Evolutionary conservation across 2,888 invertebrate species (phyloP), one percentile per base, ranked within the genome.

Genomic region (Drosophila hawaiiensis): DNA sequence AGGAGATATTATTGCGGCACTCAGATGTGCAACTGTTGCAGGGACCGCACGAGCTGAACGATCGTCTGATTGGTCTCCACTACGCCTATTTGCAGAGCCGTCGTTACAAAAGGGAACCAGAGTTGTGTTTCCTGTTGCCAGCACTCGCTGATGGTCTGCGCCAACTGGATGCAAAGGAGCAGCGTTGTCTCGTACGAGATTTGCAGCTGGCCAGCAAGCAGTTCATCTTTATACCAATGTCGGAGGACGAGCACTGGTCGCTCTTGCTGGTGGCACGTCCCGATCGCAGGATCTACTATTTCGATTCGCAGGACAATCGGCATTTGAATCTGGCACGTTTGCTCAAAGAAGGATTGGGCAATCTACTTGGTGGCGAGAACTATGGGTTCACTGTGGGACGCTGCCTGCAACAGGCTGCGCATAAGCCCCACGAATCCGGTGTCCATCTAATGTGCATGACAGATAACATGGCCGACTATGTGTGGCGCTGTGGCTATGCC

Each of bases 361-460:
- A 1, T 0, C n/a, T 71, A 9, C 56, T 86, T 3, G 50, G 3
- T 0, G 71, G 66, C n/a, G 53, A 60, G 0, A 65, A 70, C 9
- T 85, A 22, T 47, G 7, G 2, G 0, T 56, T 80, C 2, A 68
- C 63, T 0, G 31, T 59, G 19, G 83, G 82, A 0, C 82, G 73
- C 31, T 82, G 82, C 28, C 69, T 82, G 19, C 82, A 82, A 25
- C 77, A 73, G 50, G 31, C 12, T 12, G 28, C 33, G 3, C 49
- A 53, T 25, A n/a, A 61, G 1, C 29, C 12, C 12, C 16, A 69
- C n/a, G 69, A 83, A 19, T 80, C 85, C 3, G 86, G 73, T 6
- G 41, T 77, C 28, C 87, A 82, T 50, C 39, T 82, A 10, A 68
- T 82, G 65, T 86, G 82, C 62, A 82, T 82, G 82, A 37, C 78